Percentiles rank a stretch among this genome's conserved stretches.
Conservation (phyloP, 2,797 vertebrate species). For the Coluber constrictor region DNA sequence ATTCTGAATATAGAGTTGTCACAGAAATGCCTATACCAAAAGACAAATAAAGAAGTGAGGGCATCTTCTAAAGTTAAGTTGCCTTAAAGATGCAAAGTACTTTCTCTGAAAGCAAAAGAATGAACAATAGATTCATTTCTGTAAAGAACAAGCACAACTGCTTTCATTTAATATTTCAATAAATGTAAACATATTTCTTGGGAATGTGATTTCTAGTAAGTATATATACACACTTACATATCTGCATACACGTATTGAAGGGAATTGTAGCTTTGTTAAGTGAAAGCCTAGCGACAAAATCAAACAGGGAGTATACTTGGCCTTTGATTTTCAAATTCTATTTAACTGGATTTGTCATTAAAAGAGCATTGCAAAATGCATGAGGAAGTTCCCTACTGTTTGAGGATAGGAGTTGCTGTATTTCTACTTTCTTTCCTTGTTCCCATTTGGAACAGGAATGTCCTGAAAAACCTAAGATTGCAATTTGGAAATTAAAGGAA, state of each 20-base stretch:
- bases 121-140: constrained; percentile 36
- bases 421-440: not conserved
- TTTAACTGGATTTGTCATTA: constrained; percentile 3
- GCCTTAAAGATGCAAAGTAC: constrained; percentile 21
- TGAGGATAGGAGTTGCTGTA: not conserved
- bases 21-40: not conserved
- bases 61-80: constrained; percentile 27
- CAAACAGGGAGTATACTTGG: not conserved
- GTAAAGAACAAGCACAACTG: not conserved
- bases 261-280: not conserved
- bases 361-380: not conserved
- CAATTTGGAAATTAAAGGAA: not conserved
- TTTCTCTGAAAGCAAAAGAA: not conserved
- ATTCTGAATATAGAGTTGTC: no score
- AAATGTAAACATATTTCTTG: not conserved
- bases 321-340: not conserved
- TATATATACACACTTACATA: not conserved
- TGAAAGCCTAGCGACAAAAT: not conserved
- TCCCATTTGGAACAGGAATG: not conserved
- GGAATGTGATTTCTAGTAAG: not conserved
- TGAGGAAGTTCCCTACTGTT: not conserved
- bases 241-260: not conserved
- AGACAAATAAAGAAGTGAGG: not conserved
- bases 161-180: not conserved
- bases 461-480: not conserved